A percentile compares a stretch with the other conserved stretches of the same genome.
Conservation (phyloP, 2,113 vertebrate genomes). For the Deroptyus accipitrinus region DNA sequence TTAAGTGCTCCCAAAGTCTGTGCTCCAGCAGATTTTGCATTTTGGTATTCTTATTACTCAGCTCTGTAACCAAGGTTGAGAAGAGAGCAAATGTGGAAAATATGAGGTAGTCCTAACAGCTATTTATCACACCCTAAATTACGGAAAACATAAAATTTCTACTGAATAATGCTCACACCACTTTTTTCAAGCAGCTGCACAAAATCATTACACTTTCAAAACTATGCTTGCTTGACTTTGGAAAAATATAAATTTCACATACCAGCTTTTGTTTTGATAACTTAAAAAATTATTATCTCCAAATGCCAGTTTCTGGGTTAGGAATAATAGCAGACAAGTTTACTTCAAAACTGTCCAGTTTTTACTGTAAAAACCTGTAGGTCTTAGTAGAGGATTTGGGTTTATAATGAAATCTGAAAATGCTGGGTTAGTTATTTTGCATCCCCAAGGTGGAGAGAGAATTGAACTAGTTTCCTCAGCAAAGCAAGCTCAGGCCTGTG, state of each 20-base stretch:
- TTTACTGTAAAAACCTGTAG: neutral
- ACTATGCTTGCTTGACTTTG: neutral
- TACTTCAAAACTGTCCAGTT: rapidly evolving
- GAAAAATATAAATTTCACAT: neutral
- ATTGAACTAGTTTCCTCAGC: neutral
- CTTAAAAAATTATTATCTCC: neutral
- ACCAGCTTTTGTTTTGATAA: neutral
- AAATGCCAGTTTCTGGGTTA: neutral
- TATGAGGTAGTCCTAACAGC: neutral
- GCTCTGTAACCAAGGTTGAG: neutral
- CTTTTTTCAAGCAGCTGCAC: conserved; percentile 19
- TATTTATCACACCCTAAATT: neutral
- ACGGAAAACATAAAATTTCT: neutral
- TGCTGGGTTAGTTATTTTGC: neutral
- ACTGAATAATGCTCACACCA: neutral
- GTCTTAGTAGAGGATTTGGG: neutral
- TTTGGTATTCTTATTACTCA: neutral
- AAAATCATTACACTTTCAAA: conserved; percentile 10
- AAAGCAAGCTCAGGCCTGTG: neutral
- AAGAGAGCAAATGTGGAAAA: neutral
- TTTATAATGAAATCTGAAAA: neutral
- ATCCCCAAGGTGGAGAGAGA: neutral
- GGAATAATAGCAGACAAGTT: neutral
- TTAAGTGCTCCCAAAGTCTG: neutral
- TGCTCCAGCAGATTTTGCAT: neutral